Base-by-base conservation (phyloP, 2,888 invertebrate species). In the Eristalis pertinax region DNA sequence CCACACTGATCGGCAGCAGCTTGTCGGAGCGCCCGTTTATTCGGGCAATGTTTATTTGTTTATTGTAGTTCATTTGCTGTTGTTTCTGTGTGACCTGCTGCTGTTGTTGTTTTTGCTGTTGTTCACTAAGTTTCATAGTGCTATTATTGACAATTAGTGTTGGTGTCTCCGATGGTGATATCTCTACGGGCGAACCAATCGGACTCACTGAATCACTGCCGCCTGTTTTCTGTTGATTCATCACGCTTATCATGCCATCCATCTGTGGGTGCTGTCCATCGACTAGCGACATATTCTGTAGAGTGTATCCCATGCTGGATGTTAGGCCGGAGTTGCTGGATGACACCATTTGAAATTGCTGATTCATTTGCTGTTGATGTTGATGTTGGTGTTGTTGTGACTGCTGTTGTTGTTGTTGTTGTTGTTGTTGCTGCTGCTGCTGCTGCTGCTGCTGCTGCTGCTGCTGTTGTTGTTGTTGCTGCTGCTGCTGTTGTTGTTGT, bases 181-280 rank as follows among this genome's bases (percentile, higher is more conserved):
- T 90, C 68, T 93, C 93, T 26, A 92, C 92, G 15, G 91, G 91
- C n/a, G 93, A 93, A 29, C 92, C 92, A 89, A 92, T 91, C n/a
- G 93, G 92, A 84, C 93, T 93, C 35, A 92, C 93, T 2, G 93
- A 92, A 89, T 93, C 93, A 86, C 93, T 93, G 41, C 92, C 92
- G 13, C 90, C 89, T 86, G 91, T 91, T 85, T 93, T 92, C 81
- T 90, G 91, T 19, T 91, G 91, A 89, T 91, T 91, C 75, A 91
- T 91, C 63, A 89, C 89, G 43, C 90, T 84, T 84, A 90, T 90
- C 69, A 77, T 89, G 50, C 89, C 89, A 58, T 90, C 89, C 32
- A 89, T 89, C 60, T 90, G 89, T 35, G 89, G 86, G 32, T 89
- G 89, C 10, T 78, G 82, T 26, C 87, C 88, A 89, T 91, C 91